Conservation (phyloP, 2,888 invertebrate species). For the Zaprionus lineosus region DNA sequence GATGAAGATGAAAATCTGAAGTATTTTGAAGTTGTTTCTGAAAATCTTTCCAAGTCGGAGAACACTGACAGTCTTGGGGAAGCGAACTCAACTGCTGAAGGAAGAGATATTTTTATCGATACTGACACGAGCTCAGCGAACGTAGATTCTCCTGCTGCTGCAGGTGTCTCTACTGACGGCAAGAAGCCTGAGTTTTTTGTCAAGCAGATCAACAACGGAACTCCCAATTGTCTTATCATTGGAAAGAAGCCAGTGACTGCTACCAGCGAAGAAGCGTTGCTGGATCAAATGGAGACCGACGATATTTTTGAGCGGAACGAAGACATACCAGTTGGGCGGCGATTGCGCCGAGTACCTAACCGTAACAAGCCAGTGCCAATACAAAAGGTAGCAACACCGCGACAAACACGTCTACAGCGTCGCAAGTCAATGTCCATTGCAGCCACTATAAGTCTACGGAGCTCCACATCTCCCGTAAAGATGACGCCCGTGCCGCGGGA, state of each 20-base stretch:
- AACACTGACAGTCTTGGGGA: too few relatives aligned
- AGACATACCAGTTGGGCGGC: conserved; percentile 31
- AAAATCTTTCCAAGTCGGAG: too few relatives aligned
- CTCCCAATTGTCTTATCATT: conserved; percentile 51
- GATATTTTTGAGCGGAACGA: conserved; percentile 35
- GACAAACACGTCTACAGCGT: conserved; percentile 60
- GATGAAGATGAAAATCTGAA: neutral
- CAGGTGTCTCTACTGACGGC: neutral
- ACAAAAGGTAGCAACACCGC: conserved; percentile 29
- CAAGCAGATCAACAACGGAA: conserved; percentile 34
- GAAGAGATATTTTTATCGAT: neutral
- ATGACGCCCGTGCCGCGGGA: conserved; percentile 55
- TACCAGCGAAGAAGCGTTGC: neutral
- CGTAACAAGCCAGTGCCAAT: conserved; percentile 37
- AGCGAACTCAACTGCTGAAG: too few relatives aligned
- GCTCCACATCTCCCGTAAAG: conserved; percentile 58
- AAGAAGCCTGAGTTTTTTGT: conserved; percentile 56
- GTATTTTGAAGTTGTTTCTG: neutral
- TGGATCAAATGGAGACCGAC: conserved; percentile 21
- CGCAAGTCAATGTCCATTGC: conserved; percentile 51
- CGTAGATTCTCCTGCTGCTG: neutral
- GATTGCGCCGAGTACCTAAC: conserved; percentile 22
- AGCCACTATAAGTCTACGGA: conserved; percentile 25
- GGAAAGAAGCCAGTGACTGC: conserved; percentile 33
- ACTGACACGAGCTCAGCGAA: neutral